phyloP scores from a whole-genome alignment of 2,888 invertebrate genomes.

The Seladonia tumulorum region DNA sequence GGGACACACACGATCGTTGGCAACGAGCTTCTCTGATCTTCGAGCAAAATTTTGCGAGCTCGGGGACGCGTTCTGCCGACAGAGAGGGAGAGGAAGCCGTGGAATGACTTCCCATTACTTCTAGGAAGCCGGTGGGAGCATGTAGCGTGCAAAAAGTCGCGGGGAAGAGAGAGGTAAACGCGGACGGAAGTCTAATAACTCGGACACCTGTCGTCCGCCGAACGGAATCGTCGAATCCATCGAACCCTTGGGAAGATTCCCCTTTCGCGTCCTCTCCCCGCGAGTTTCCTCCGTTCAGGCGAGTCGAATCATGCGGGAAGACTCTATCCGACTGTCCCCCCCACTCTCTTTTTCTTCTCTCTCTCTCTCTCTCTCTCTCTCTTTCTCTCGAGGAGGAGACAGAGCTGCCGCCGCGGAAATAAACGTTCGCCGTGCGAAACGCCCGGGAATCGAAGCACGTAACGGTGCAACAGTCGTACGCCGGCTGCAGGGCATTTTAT shows the following conservation, averaged over 20 bases:
- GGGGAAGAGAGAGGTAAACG: not conserved
- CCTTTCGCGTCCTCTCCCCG: not conserved
- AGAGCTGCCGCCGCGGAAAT: constrained; percentile 42
- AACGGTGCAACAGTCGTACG: constrained; percentile 57
- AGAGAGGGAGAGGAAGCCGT: not conserved
- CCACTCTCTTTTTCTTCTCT: too few relatives aligned
- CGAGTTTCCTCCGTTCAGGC: constrained; percentile 8
- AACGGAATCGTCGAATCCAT: constrained; percentile 15
- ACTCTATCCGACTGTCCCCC: too few relatives aligned
- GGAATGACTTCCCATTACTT: not conserved
- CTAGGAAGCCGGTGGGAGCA: not conserved
- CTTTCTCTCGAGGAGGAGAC: not conserved
- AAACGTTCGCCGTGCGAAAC: constrained; percentile 56
- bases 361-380: not conserved
- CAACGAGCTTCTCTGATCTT: not conserved
- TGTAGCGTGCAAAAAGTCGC: not conserved
- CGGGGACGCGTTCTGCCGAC: not conserved
- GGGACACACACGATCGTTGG: not conserved
- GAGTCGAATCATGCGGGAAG: constrained; percentile 26
- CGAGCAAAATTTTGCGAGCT: not conserved
- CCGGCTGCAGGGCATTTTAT: constrained; percentile 32
- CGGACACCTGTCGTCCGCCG: constrained; percentile 13
- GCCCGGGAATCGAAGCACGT: constrained; percentile 57
- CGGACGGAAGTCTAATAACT: constrained; percentile 24
- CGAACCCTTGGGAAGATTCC: constrained; percentile 4